Percentiles rank a stretch among this genome's conserved stretches.
Evolutionary conservation across 1,140 invertebrate genomes (phyloP).

Genomic region (Megalopta genalis): DNA sequence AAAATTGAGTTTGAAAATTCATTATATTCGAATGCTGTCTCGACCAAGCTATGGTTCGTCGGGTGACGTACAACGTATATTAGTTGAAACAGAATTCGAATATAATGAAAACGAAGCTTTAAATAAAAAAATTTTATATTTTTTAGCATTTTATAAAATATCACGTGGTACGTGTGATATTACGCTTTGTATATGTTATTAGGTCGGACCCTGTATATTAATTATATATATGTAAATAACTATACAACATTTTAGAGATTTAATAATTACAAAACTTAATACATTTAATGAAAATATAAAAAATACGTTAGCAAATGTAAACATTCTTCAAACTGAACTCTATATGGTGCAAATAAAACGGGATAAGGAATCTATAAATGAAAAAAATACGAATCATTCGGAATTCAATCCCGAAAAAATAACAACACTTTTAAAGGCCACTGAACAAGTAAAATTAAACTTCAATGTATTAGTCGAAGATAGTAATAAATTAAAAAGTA

Average conservation of each 20-base stretch:
- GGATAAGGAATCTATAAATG: neutral
- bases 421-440: conserved; percentile 46
- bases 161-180: no score
- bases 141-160: no score
- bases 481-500: conserved; percentile 43
- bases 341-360: neutral
- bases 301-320: conserved; percentile 38
- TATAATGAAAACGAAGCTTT: no score
- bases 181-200: no score
- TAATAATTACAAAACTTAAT: conserved; percentile 65
- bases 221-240: neutral
- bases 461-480: conserved; percentile 45
- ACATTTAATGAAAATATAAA: conserved; percentile 51
- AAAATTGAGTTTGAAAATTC: no score
- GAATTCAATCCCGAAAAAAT: conserved; percentile 54
- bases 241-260: conserved; percentile 60
- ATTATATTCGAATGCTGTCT: no score
- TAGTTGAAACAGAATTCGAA: no score
- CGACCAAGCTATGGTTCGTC: no score
- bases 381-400: conserved; percentile 8
- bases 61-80: no score
- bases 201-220: neutral
- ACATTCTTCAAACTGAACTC: conserved; percentile 41
- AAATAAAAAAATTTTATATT: no score
- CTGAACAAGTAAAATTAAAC: conserved; percentile 51